These are phyloP conservation scores for Pelecanoides urinatrix DNA, from an alignment of 2,113 vertebrate species.

Conservation along the genomic window DNA sequence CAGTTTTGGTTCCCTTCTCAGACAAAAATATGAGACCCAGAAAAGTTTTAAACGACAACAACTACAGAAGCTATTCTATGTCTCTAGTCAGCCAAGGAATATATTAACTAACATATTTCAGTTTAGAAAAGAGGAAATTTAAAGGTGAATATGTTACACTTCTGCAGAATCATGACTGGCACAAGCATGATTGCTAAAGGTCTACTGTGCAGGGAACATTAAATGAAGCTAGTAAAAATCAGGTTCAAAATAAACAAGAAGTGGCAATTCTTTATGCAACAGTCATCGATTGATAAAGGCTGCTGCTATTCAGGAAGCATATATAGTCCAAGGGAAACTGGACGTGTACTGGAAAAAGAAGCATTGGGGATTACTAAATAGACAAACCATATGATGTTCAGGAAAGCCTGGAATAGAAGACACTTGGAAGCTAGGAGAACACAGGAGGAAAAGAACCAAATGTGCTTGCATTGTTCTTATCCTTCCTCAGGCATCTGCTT, in stretches of 20 bases:
- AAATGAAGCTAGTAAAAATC: not conserved
- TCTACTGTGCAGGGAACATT: not conserved
- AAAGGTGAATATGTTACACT: not conserved
- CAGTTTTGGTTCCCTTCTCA: not conserved
- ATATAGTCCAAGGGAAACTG: not conserved
- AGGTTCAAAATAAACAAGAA: not conserved
- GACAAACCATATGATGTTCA: constrained; percentile 13
- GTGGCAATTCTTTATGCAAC: not conserved
- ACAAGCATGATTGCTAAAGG: not conserved
- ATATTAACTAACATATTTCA: not conserved
- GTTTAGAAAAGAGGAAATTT: not conserved
- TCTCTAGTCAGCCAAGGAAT: not conserved
- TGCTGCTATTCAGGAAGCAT: not conserved
- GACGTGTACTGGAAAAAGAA: not conserved
- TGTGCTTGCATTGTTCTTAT: not conserved
- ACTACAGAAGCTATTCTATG: not conserved
- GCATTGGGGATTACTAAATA: not conserved
- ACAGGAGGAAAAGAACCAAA: not conserved
- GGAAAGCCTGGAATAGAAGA: constrained; percentile 35
- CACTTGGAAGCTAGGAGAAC: not conserved
- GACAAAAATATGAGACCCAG: not conserved
- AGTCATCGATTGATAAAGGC: not conserved
- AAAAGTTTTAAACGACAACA: not conserved
- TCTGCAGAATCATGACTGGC: not conserved
- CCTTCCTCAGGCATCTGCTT: constrained; percentile 13